A percentile compares a stretch with the other conserved stretches of the same genome.
Conservation (phyloP, 2,888 invertebrate genomes). For the Limnephilus lunatus region DNA sequence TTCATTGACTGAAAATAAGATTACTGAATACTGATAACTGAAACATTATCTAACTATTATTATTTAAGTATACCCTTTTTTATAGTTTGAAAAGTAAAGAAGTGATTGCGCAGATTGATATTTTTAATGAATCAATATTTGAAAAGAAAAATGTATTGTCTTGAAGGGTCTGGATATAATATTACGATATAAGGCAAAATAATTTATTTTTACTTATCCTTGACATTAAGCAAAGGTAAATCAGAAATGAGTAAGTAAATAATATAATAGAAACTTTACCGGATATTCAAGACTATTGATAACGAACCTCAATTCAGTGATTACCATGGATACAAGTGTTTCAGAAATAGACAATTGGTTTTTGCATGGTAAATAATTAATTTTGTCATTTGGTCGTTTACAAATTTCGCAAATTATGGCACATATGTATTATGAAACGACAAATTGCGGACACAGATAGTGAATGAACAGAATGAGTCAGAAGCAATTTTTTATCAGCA, state of each 20-base stretch:
- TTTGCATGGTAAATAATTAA: neutral
- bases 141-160: neutral
- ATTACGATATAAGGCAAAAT: neutral
- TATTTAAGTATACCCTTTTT: neutral
- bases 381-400: neutral
- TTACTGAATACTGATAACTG: neutral
- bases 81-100: neutral
- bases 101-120: neutral
- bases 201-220: neutral
- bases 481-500: slow-evolving; percentile 17
- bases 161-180: neutral
- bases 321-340: neutral
- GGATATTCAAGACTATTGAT: neutral
- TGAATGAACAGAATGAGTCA: slow-evolving; percentile 6
- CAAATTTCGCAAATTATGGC: neutral
- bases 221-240: neutral
- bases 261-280: neutral
- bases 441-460: neutral
- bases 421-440: neutral
- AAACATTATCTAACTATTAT: neutral
- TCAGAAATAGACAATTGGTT: neutral
- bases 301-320: neutral
- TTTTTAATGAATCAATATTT: neutral
- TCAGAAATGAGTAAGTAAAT: neutral
- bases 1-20: neutral